Conservation (phyloP, 30 jellyfish, hydroid and myxozoan genomes). For the Rhopilema esculentum region DNA sequence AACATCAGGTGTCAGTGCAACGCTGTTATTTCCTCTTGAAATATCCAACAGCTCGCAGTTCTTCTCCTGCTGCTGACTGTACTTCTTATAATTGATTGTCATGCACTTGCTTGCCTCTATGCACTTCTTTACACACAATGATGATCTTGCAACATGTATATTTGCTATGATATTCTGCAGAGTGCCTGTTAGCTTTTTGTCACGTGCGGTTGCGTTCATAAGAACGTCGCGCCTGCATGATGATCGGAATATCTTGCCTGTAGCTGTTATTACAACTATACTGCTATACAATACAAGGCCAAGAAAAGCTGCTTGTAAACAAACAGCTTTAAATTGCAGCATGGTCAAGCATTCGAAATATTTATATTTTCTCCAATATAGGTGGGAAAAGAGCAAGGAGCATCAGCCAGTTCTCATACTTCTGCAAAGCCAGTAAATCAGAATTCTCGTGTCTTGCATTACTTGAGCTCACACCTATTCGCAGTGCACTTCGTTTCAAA, state of each 20-base stretch:
- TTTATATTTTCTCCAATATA: neutral
- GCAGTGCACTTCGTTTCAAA: too few species aligned
- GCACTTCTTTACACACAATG: slow-evolving; percentile 32
- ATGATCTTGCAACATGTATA: neutral
- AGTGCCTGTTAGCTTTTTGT: neutral
- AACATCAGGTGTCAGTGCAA: neutral
- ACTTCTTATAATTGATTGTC: slow-evolving; percentile 36
- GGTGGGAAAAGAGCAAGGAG: too few species aligned
- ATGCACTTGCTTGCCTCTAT: neutral
- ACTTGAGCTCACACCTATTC: too few species aligned
- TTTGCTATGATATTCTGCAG: neutral
- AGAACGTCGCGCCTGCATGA: slow-evolving; percentile 39
- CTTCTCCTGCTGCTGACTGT: neutral
- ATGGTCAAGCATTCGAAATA: neutral
- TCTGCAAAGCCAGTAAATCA: too few species aligned
- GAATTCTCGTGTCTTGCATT: too few species aligned
- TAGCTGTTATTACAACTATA: neutral
- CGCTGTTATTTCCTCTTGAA: neutral
- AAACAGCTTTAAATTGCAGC: neutral
- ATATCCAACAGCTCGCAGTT: slow-evolving; percentile 43
- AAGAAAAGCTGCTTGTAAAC: neutral
- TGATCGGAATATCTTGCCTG: neutral
- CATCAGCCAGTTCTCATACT: too few species aligned
- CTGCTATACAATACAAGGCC: neutral
- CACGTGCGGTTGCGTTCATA: slow-evolving; percentile 24